Evolutionary conservation across 2,113 vertebrate genomes (phyloP).

Genomic region (Tachysurus fulvidraco): DNA sequence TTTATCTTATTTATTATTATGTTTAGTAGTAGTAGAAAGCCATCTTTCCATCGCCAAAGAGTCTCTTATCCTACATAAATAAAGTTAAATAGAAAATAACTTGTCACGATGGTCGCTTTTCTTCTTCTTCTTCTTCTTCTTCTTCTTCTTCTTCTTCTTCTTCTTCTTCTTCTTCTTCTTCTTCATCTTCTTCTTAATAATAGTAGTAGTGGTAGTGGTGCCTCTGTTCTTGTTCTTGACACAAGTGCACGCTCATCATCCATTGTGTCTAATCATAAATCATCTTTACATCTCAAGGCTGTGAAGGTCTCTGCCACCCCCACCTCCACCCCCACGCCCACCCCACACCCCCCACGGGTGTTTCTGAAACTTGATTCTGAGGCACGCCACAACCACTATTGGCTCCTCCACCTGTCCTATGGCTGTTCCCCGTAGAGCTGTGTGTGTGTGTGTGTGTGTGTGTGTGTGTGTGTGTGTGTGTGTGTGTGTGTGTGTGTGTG

Average conservation of each 20-base stretch:
- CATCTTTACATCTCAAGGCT: constrained; percentile 36
- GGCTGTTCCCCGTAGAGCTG: constrained; percentile 47
- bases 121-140: background rate
- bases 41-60: too few relatives aligned
- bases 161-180: background rate
- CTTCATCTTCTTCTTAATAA: background rate
- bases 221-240: background rate
- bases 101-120: background rate
- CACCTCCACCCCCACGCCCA: background rate
- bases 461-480: background rate
- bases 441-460: constrained; percentile 5
- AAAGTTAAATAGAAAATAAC: too few relatives aligned
- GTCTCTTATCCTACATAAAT: too few relatives aligned
- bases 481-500: constrained; percentile 23
- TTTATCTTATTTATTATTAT: background rate
- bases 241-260: background rate
- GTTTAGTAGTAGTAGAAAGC: too few relatives aligned
- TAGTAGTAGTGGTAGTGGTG: background rate
- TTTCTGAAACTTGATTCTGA: constrained; percentile 56
- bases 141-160: background rate
- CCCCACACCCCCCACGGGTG: constrained; percentile 22
- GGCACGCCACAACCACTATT: constrained; percentile 12
- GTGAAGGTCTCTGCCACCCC: background rate
- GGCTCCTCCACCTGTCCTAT: constrained; percentile 62
- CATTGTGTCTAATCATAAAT: constrained; percentile 28